phyloP scores from a whole-genome alignment of 2,113 vertebrate genomes.

The Hippolais icterina region DNA sequence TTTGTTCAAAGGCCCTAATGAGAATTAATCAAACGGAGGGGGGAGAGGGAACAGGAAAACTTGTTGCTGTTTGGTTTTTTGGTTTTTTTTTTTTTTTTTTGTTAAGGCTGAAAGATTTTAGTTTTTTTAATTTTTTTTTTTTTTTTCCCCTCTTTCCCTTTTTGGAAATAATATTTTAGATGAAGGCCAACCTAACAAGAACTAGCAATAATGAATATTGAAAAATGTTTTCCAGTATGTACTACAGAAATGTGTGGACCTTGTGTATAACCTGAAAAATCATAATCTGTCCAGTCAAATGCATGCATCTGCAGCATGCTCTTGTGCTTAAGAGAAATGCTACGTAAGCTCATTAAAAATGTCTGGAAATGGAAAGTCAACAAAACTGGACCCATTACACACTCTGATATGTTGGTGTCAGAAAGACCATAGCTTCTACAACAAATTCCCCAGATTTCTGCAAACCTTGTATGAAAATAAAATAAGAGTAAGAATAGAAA shows the following conservation, averaged over 20 bases:
- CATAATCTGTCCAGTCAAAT: not conserved
- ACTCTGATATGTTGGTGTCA: not conserved
- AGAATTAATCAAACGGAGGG: constrained; percentile 60
- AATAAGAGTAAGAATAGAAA: not conserved
- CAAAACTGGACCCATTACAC: not conserved
- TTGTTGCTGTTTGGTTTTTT: not conserved
- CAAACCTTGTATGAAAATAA: not conserved
- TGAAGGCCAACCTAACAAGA: not conserved
- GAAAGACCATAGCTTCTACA: not conserved
- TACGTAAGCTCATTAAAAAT: not conserved
- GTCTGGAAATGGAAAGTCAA: not conserved
- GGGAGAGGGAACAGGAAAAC: not conserved
- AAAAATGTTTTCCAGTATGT: not conserved
- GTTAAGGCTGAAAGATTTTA: not conserved
- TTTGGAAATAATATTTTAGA: not conserved
- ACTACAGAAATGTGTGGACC: not conserved
- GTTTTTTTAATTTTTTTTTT: not conserved
- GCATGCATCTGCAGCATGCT: not conserved
- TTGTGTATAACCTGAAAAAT: not conserved
- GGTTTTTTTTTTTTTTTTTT: not conserved
- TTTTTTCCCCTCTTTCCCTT: not conserved
- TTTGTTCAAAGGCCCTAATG: constrained; percentile 72
- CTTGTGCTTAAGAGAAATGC: not conserved
- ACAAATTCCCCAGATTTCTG: not conserved
- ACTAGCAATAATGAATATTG: not conserved